Conservation (phyloP, 1,140 invertebrate genomes). For the Psilanteris sp. region DNA sequence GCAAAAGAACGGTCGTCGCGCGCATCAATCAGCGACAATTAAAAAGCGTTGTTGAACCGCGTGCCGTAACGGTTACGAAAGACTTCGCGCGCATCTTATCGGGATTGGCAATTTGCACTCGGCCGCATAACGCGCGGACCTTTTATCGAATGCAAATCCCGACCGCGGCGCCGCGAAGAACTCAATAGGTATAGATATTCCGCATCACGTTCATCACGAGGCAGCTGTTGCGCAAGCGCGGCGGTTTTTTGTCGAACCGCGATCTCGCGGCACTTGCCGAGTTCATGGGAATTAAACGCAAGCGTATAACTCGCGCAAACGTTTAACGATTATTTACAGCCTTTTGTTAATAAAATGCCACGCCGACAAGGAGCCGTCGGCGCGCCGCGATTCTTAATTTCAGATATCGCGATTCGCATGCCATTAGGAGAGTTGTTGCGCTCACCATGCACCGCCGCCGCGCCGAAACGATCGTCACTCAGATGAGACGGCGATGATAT, state of each 20-base stretch:
- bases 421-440: slow-evolving; percentile 25
- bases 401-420: slow-evolving; percentile 36
- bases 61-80: too few relatives aligned
- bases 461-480: slow-evolving; percentile 32
- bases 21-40: too few relatives aligned
- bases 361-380: slow-evolving; percentile 22
- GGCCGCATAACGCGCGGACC: slow-evolving; percentile 28
- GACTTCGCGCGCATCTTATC: too few relatives aligned
- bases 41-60: too few relatives aligned
- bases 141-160: slow-evolving; percentile 51
- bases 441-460: slow-evolving; percentile 5
- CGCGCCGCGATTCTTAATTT: slow-evolving; percentile 33
- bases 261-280: slow-evolving; percentile 40
- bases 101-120: slow-evolving; percentile 37
- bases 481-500: too few relatives aligned
- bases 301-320: slow-evolving; percentile 31
- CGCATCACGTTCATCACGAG: slow-evolving; percentile 52
- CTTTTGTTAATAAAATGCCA: slow-evolving; percentile 58
- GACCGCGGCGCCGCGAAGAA: slow-evolving; percentile 25
- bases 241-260: slow-evolving; percentile 26
- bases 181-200: slow-evolving; percentile 34
- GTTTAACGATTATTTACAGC: slow-evolving; percentile 58
- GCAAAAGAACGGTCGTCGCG: too few relatives aligned
- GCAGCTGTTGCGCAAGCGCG: slow-evolving; percentile 43
- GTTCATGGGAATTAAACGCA: slow-evolving; percentile 57